Percentiles rank a stretch among this genome's conserved stretches.
Evolutionary conservation across 1,140 invertebrate genomes (phyloP).

Genomic region (Bombyx mori): DNA sequence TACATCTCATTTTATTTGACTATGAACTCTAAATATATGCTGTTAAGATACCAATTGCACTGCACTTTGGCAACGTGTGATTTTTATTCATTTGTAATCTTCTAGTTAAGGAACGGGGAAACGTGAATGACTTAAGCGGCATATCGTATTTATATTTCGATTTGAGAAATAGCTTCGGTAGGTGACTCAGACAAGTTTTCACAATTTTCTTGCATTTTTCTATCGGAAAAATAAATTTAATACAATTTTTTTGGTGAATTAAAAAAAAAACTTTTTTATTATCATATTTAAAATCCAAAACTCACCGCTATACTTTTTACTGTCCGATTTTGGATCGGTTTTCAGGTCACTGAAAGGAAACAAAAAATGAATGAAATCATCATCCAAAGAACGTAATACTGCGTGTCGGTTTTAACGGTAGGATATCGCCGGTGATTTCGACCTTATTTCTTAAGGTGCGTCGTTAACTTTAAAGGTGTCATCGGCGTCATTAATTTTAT

Average conservation of each 20-base stretch:
- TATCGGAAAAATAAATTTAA: slow-evolving; percentile 15
- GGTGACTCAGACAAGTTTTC: slow-evolving; percentile 54
- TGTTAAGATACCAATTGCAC: slow-evolving; percentile 31
- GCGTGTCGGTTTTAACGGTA: too few relatives aligned
- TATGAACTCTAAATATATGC: neutral
- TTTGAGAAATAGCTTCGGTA: slow-evolving; percentile 54
- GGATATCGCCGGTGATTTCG: too few relatives aligned
- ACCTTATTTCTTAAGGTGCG: too few relatives aligned
- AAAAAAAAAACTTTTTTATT: neutral
- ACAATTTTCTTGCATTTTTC: slow-evolving; percentile 60
- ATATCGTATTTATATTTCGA: slow-evolving; percentile 46
- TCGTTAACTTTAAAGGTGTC: neutral
- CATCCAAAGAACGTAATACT: too few relatives aligned
- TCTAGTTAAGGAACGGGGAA: slow-evolving; percentile 42
- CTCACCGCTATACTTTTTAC: slow-evolving; percentile 54
- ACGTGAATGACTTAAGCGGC: slow-evolving; percentile 50
- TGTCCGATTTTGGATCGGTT: slow-evolving; percentile 40
- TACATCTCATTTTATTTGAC: too few relatives aligned
- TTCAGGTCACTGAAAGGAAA: slow-evolving; percentile 41
- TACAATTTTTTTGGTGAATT: neutral
- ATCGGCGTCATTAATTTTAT: neutral
- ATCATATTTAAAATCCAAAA: neutral
- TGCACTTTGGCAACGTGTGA: slow-evolving; percentile 61
- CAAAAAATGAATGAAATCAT: neutral
- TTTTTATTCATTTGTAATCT: slow-evolving; percentile 46